A percentile compares a stretch with the other conserved stretches of the same genome.
These are phyloP conservation scores for Pachyramphus minor DNA, from an alignment of 2,113 vertebrate species.

Conservation along the genomic window DNA sequence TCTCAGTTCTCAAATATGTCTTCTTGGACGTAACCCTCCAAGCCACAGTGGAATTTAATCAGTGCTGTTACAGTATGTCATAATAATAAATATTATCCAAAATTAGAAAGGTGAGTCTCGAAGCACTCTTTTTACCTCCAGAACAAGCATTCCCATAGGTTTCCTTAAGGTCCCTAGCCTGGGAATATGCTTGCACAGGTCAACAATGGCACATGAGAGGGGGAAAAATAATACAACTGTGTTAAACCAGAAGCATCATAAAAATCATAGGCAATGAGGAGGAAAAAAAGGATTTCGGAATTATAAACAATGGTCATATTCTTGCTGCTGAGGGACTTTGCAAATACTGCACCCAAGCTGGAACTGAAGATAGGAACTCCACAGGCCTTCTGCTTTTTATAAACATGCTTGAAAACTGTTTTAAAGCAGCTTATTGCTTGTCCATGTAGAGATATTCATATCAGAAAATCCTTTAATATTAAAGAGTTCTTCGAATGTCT, in stretches of 20 bases:
- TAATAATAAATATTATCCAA: neutral
- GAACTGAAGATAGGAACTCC: neutral
- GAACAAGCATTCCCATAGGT: neutral
- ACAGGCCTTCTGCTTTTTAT: neutral
- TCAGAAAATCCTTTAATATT: neutral
- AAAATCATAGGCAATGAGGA: neutral
- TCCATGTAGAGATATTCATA: neutral
- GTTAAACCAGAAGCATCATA: neutral
- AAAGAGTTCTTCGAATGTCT: neutral
- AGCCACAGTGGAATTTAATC: neutral
- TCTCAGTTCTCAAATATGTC: neutral
- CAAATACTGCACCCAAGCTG: neutral
- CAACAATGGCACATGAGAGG: neutral
- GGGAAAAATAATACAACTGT: rapidly evolving
- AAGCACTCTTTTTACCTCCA: neutral
- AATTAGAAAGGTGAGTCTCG: neutral
- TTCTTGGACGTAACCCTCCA: neutral
- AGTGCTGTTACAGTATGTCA: neutral
- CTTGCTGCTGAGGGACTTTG: neutral
- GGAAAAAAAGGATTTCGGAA: neutral
- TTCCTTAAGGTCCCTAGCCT: neutral
- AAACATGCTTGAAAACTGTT: neutral
- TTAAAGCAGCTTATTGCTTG: neutral
- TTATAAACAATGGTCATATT: neutral
- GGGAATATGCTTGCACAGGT: neutral